Conservation (phyloP, 2,888 invertebrate species). For the Caenorhabditis angaria region DNA sequence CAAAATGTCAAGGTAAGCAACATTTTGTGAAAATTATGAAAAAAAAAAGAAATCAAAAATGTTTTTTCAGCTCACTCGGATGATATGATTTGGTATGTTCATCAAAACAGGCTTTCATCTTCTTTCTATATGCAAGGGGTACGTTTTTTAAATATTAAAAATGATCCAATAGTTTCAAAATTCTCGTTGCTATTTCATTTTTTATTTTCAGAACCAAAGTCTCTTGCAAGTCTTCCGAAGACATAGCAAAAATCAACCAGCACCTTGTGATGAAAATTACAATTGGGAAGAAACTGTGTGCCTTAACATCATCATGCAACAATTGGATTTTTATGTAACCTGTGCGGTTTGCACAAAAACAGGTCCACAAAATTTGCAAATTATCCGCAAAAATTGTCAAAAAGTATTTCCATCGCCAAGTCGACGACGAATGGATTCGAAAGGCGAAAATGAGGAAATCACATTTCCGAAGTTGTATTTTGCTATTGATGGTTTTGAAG, state of each 20-base stretch:
- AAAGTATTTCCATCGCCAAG: conserved; percentile 89
- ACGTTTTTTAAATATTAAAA: conserved; percentile 1
- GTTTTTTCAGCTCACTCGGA: conserved; percentile 61
- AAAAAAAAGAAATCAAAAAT: conserved; percentile 9
- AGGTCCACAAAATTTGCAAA: conserved; percentile 95
- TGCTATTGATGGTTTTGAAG: conserved; percentile 98
- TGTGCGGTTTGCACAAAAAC: conserved; percentile 97
- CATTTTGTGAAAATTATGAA: not conserved
- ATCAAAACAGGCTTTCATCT: conserved; percentile 45
- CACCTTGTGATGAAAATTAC: conserved; percentile 89
- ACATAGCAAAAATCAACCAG: conserved; percentile 91
- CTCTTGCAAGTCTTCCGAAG: conserved; percentile 92
- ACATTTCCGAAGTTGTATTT: conserved; percentile 99
- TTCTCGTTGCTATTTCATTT: no score
- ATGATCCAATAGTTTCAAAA: not conserved
- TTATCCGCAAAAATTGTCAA: conserved; percentile 87
- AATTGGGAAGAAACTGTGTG: conserved; percentile 99
- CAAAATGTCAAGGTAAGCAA: conserved; percentile 49
- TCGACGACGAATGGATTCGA: conserved; percentile 89
- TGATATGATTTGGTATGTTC: conserved; percentile 73
- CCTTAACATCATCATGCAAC: conserved; percentile 93
- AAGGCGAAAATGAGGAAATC: conserved; percentile 97
- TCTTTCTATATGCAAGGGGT: conserved; percentile 45
- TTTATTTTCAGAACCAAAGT: conserved; percentile 29
- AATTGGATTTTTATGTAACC: conserved; percentile 96